These are phyloP conservation scores for Chymomyza procnemis DNA, from an alignment of 2,888 invertebrate species.

Conservation along the genomic window DNA sequence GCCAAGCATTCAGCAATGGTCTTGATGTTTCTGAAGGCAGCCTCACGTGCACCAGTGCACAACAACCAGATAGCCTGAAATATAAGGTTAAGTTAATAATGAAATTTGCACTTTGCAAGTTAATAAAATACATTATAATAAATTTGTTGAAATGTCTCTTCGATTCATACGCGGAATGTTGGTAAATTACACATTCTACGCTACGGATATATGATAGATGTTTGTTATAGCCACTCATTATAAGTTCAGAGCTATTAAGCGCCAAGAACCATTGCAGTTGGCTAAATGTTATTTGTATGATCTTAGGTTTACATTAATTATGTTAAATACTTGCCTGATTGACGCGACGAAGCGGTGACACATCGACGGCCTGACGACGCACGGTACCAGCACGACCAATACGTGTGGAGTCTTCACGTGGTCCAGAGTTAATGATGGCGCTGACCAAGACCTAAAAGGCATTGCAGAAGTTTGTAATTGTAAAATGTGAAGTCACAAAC, in stretches of 20 bases:
- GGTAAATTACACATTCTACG: slow-evolving; percentile 57
- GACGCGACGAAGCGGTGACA: slow-evolving; percentile 97
- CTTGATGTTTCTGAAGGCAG: slow-evolving; percentile 99
- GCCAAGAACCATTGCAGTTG: slow-evolving; percentile 55
- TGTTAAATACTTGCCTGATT: slow-evolving; percentile 85
- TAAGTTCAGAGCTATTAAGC: slow-evolving; percentile 51
- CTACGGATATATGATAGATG: slow-evolving; percentile 71
- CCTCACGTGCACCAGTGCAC: slow-evolving; percentile 99
- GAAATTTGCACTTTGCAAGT: background rate
- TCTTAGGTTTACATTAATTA: background rate
- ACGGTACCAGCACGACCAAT: slow-evolving; percentile 99
- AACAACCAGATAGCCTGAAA: slow-evolving; percentile 99
- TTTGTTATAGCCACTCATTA: slow-evolving; percentile 54
- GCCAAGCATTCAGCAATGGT: slow-evolving; percentile 99
- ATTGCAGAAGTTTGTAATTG: background rate
- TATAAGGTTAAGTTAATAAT: slow-evolving; percentile 6
- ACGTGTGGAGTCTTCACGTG: slow-evolving; percentile 99
- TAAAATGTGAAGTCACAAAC: no score
- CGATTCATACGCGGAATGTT: slow-evolving; percentile 66
- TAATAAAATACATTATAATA: background rate
- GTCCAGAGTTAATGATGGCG: slow-evolving; percentile 99
- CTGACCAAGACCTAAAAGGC: slow-evolving; percentile 88
- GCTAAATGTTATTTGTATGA: slow-evolving; percentile 15
- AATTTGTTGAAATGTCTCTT: slow-evolving; percentile 59
- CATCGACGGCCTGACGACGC: slow-evolving; percentile 99